phyloP scores from a whole-genome alignment of 2,797 vertebrate genomes.

The Loriculus beryllinus region DNA sequence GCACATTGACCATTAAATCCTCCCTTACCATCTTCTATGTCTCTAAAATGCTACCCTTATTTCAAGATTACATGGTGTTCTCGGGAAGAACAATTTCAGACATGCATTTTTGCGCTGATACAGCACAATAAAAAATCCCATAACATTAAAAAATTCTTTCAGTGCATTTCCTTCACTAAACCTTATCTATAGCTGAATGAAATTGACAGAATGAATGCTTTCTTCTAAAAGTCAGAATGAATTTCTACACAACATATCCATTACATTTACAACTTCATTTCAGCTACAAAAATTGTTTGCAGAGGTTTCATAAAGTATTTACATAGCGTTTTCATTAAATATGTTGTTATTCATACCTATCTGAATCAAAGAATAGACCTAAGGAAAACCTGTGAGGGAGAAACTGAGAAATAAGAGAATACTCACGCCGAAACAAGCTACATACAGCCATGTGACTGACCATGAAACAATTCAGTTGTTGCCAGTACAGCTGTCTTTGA shows the following conservation, averaged over 20 bases:
- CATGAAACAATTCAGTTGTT: conserved; percentile 41
- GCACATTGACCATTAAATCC: neutral
- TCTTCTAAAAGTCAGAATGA: neutral
- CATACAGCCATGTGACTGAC: conserved; percentile 17
- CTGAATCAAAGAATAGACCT: neutral
- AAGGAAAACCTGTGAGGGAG: neutral
- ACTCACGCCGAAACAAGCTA: neutral
- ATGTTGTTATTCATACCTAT: neutral
- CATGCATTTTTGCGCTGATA: neutral
- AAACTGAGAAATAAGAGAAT: conserved; percentile 5
- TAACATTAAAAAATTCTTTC: neutral
- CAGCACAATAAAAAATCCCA: neutral
- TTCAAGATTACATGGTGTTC: neutral
- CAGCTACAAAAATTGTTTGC: neutral
- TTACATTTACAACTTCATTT: neutral
- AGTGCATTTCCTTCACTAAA: neutral
- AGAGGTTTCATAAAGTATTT: conserved; percentile 14
- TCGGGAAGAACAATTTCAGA: neutral
- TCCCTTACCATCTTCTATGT: neutral
- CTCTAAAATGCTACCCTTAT: neutral
- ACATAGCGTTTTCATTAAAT: conserved; percentile 16
- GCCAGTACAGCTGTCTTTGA: conserved; percentile 69
- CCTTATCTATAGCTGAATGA: neutral
- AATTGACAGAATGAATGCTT: neutral
- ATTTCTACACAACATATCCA: neutral